A percentile compares a stretch with the other conserved stretches of the same genome.
Evolutionary conservation across 2,888 invertebrate genomes (phyloP).

Genomic region (Leptinotarsa tumamoca): DNA sequence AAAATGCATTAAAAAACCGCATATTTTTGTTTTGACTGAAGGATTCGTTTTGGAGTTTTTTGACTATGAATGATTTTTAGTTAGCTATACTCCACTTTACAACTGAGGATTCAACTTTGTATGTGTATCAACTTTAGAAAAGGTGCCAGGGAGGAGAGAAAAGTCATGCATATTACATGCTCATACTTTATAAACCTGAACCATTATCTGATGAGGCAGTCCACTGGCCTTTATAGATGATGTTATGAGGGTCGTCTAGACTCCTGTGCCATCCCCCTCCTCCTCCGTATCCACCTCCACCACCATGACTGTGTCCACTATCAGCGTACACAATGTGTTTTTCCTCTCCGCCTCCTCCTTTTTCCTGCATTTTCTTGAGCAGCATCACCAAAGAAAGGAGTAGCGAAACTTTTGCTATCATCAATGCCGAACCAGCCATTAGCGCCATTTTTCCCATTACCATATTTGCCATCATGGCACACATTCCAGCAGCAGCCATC

Average conservation of each 20-base stretch:
- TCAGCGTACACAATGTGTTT: slow-evolving; percentile 69
- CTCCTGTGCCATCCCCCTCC: slow-evolving; percentile 69
- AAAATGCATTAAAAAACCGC: too few relatives aligned
- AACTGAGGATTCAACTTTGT: too few relatives aligned
- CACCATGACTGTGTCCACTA: slow-evolving; percentile 57
- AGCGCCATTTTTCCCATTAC: slow-evolving; percentile 77
- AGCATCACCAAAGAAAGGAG: slow-evolving; percentile 73
- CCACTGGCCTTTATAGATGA: slow-evolving; percentile 78
- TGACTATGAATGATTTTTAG: too few relatives aligned
- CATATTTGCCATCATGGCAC: slow-evolving; percentile 75
- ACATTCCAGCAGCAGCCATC: slow-evolving; percentile 73
- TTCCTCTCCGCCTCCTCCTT: slow-evolving; percentile 66
- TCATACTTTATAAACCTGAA: slow-evolving; percentile 50
- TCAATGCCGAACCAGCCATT: slow-evolving; percentile 75
- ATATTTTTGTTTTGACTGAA: too few relatives aligned
- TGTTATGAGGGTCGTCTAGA: slow-evolving; percentile 72
- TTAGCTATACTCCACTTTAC: too few relatives aligned
- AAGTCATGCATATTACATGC: slow-evolving; percentile 31
- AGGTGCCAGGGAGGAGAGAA: background rate
- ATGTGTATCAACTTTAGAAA: too few relatives aligned
- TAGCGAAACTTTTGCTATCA: slow-evolving; percentile 76
- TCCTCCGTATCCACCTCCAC: slow-evolving; percentile 61
- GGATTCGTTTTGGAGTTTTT: too few relatives aligned
- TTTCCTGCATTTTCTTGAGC: slow-evolving; percentile 72
- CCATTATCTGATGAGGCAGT: slow-evolving; percentile 45